These are phyloP conservation scores for Chaetophractus vellerosus DNA, from an alignment of 2,797 vertebrate genomes.

Conservation along the genomic window DNA sequence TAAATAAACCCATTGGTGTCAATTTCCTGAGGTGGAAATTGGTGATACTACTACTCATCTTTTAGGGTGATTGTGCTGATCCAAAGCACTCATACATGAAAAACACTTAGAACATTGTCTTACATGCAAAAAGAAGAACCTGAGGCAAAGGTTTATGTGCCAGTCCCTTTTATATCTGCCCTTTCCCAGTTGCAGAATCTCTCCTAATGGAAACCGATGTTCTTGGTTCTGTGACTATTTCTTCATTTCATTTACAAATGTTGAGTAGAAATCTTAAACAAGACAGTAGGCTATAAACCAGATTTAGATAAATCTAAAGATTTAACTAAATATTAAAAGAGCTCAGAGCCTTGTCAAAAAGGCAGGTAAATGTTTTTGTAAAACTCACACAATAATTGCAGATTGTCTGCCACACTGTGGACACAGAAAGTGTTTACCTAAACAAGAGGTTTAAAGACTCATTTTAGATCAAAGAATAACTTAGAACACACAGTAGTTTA, in stretches of 20 bases:
- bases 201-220: conserved; percentile 19
- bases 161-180: not conserved
- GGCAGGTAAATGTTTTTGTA: not conserved
- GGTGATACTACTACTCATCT: not conserved
- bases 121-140: not conserved
- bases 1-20: not conserved
- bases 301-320: conserved; percentile 20
- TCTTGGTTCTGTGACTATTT: conserved; percentile 1
- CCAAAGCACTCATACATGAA: not conserved
- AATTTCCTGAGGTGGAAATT: not conserved
- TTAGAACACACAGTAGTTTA: not conserved
- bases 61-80: not conserved
- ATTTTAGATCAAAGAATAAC: conserved; percentile 34
- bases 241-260: conserved; percentile 36
- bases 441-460: conserved; percentile 1
- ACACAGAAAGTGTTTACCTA: conserved; percentile 19
- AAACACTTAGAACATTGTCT: conserved; percentile 21
- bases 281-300: not conserved
- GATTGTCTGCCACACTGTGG: not conserved
- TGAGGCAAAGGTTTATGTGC: not conserved
- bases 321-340: too few relatives aligned
- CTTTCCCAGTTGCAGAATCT: not conserved
- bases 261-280: not conserved
- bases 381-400: not conserved
- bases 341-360: not conserved